Base-by-base conservation (phyloP, 2,797 vertebrate genomes). In the Selene dorsalis region DNA sequence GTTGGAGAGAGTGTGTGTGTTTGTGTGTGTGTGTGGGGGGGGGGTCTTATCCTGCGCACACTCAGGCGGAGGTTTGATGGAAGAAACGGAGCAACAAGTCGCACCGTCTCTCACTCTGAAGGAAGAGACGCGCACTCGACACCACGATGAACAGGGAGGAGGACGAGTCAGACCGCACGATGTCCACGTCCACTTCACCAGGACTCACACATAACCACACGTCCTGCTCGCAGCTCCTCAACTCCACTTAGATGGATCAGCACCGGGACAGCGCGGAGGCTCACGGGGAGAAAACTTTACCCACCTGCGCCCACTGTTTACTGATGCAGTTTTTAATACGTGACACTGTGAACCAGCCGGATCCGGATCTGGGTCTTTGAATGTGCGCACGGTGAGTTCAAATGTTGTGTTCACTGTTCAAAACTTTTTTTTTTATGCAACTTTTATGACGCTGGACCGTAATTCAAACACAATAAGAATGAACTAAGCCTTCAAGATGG, bases 21-120 rank as follows among this genome's bases (percentile, higher is more conserved):
- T n/a, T n/a, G n/a, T n/a, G n/a, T n/a, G n/a, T n/a, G 30, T 30
- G 30, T 30, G 30, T 30, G 3, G 14, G 6, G 16, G 75, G 72
- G 64, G 79, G 22, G 72, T 87, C 64, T 83, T 59, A 61, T 80
- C 62, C 63, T 68, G 80, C 73, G 58, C 79, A 77, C 73, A 81
- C 71, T 74, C 72, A 79, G 38, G 39, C 9, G 55, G 57, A 55
- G 64, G 61, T 48, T 68, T 53, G 72, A 58, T 60, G 69, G 53
- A 65, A 41, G 75, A 69, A 68, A 62, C 61, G 48, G 22, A 30
- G 58, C 53, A 78, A 60, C 63, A 26, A 69, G 56, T 30, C 74
- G 17, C 30, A n/a, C 63, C 10, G 48, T 41, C 48, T 14, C 9
- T 26, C 30, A 13, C 61, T 16, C 64, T 45, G 66, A 52, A 68